Conservation (phyloP, 1,140 invertebrate species). For the Bradysia coprophila region DNA sequence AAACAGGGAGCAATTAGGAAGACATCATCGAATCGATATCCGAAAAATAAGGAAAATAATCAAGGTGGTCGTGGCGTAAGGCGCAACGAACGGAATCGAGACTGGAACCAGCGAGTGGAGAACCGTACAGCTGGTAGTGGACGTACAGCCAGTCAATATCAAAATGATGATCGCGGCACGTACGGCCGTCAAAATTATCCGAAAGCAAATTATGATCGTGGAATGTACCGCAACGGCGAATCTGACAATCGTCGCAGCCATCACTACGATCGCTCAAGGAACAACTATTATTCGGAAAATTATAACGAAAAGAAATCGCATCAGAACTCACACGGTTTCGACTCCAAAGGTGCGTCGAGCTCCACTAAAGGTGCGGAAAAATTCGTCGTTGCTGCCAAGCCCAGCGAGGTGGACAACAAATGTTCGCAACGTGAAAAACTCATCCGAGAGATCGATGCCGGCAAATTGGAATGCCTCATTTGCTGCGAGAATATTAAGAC, state of each 20-base stretch:
- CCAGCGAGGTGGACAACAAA: background rate
- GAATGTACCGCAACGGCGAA: background rate
- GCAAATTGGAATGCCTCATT: slow-evolving; percentile 75
- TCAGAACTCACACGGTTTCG: background rate
- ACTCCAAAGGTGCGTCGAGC: background rate
- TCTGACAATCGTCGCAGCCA: background rate
- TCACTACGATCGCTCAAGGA: background rate
- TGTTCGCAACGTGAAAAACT: slow-evolving; percentile 54
- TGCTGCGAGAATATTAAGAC: slow-evolving; percentile 74
- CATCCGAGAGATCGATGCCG: slow-evolving; percentile 56
- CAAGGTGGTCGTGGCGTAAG: background rate
- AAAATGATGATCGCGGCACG: background rate
- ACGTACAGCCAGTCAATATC: background rate
- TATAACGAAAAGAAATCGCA: background rate
- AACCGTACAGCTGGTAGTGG: background rate
- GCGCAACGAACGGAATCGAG: background rate
- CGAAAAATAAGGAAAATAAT: background rate
- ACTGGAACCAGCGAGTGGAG: background rate
- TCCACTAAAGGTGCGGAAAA: background rate
- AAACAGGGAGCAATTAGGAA: background rate
- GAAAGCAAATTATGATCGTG: background rate
- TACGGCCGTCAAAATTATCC: background rate
- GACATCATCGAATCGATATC: background rate
- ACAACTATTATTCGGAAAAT: background rate
- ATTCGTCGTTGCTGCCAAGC: background rate